Conservation (phyloP, 2,888 invertebrate species). For the Hypomecis punctinalis region DNA sequence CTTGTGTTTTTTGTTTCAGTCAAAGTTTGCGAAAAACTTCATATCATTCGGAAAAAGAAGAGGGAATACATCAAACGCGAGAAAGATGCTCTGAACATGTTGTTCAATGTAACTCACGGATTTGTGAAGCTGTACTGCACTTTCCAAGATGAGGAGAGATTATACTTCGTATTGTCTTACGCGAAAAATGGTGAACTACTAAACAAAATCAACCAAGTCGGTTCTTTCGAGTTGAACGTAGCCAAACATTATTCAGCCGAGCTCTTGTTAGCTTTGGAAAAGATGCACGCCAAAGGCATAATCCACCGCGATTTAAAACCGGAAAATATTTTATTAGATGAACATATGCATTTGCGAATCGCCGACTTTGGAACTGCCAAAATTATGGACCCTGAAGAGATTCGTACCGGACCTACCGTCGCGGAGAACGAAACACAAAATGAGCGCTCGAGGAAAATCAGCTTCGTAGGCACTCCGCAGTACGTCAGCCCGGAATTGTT, state of each 20-base stretch:
- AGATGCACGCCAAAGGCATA: conserved; percentile 94
- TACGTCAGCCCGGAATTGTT: conserved; percentile 99
- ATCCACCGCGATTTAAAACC: conserved; percentile 99
- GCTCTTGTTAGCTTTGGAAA: conserved; percentile 95
- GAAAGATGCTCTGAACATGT: conserved; percentile 95
- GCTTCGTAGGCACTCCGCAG: conserved; percentile 99
- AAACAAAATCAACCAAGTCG: conserved; percentile 95
- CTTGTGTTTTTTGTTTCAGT: conserved; percentile 85
- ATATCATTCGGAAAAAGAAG: conserved; percentile 97
- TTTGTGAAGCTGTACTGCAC: conserved; percentile 98
- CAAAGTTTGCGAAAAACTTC: conserved; percentile 98
- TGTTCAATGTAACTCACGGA: conserved; percentile 92
- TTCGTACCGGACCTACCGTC: conserved; percentile 53
- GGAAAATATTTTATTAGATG: conserved; percentile 97
- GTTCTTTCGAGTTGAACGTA: conserved; percentile 94
- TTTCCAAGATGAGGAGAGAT: conserved; percentile 96
- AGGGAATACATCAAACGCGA: conserved; percentile 96
- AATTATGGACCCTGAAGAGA: conserved; percentile 85
- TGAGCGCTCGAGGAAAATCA: conserved; percentile 87
- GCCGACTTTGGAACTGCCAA: conserved; percentile 99
- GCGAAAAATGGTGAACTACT: conserved; percentile 98
- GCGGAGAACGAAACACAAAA: conserved; percentile 69
- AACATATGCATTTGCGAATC: conserved; percentile 97
- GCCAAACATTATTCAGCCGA: conserved; percentile 98
- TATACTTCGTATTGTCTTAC: conserved; percentile 98